Conservation (phyloP, 2,113 vertebrate species). For the Lagopus leucura region DNA sequence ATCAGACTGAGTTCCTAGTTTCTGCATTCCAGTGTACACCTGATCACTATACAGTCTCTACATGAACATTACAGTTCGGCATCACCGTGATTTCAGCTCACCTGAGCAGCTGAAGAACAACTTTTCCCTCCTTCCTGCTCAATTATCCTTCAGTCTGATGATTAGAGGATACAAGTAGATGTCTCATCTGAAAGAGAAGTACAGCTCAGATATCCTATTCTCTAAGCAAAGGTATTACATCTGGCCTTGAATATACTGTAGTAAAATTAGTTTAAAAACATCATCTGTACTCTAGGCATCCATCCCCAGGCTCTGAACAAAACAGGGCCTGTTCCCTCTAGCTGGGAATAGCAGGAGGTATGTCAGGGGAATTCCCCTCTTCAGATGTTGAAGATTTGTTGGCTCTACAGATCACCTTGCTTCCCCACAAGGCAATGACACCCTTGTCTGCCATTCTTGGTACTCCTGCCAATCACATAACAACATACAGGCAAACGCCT, state of each 20-base stretch:
- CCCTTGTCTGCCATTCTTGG: neutral
- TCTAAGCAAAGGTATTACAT: neutral
- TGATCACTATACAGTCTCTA: neutral
- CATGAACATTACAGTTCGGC: neutral
- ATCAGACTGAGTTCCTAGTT: neutral
- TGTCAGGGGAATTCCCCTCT: neutral
- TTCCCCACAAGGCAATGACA: neutral
- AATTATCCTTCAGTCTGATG: neutral
- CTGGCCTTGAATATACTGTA: neutral
- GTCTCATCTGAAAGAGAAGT: neutral
- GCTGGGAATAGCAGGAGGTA: neutral
- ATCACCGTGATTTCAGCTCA: neutral
- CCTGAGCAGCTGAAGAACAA: neutral
- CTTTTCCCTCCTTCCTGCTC: neutral
- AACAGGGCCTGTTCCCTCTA: neutral
- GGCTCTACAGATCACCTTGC: neutral
- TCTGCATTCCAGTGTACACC: neutral
- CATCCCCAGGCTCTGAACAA: neutral
- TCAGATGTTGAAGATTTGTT: neutral
- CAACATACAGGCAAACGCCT: neutral
- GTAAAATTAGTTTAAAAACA: neutral
- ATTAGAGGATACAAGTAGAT: neutral
- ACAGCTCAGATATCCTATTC: neutral
- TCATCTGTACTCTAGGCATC: neutral
- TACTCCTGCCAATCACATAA: neutral